Evolutionary conservation across 2,888 invertebrate species (phyloP).

Genomic region (Tipula vernalis): DNA sequence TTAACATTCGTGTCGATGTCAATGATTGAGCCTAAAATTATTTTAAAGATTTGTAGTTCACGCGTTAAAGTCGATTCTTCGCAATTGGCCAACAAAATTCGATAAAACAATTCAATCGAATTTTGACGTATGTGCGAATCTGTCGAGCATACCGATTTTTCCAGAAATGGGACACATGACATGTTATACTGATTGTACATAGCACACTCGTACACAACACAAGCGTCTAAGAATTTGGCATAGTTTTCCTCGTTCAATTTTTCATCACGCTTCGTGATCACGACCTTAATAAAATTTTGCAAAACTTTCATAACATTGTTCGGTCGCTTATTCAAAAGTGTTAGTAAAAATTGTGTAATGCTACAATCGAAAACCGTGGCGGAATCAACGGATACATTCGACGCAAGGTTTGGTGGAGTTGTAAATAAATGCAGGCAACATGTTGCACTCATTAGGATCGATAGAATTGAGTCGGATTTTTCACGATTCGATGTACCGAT

Average conservation of each 20-base stretch:
- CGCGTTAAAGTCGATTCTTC: neutral
- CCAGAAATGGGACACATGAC: neutral
- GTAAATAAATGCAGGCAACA: neutral
- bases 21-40: neutral
- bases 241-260: neutral
- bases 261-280: neutral
- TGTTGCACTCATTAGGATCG: neutral
- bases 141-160: neutral
- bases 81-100: neutral
- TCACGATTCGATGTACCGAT: neutral
- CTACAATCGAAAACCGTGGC: neutral
- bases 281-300: neutral
- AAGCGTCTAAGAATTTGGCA: neutral
- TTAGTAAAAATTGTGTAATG: neutral
- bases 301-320: neutral
- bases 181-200: neutral
- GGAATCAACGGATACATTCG: neutral
- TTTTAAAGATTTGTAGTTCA: neutral
- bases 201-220: neutral
- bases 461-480: neutral
- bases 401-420: neutral
- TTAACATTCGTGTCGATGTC: neutral
- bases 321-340: neutral
- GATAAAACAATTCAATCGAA: neutral
- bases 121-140: neutral